Percentiles rank a stretch among this genome's conserved stretches.
phyloP scores from a whole-genome alignment of 2,888 invertebrate species.

The Sminthurinus aureus region DNA sequence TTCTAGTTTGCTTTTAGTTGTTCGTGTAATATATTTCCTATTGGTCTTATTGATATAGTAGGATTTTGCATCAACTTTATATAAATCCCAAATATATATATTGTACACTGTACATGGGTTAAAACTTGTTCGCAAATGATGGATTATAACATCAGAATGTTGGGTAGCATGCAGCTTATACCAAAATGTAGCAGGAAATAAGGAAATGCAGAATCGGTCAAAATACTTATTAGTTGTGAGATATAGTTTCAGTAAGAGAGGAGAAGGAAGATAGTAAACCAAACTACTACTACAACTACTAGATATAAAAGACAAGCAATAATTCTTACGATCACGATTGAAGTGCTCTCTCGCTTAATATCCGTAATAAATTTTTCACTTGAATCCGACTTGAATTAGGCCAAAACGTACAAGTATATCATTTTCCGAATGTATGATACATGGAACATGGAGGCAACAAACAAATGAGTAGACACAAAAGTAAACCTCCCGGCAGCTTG shows the following conservation, averaged over 20 bases:
- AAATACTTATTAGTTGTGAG: no score
- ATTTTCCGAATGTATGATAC: no score
- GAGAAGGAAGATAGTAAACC: no score
- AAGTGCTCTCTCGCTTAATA: not conserved
- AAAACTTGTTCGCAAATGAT: not conserved
- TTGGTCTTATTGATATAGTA: not conserved
- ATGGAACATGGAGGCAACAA: no score
- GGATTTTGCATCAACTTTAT: not conserved
- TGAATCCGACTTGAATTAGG: no score
- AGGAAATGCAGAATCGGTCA: no score
- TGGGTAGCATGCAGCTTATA: not conserved
- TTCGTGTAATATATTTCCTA: not conserved
- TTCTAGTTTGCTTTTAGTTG: not conserved
- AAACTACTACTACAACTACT: no score
- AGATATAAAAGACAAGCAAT: not conserved
- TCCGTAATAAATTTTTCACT: not conserved
- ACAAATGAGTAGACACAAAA: no score
- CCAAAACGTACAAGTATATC: no score
- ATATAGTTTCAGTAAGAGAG: no score
- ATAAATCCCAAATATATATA: not conserved
- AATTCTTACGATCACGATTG: not conserved
- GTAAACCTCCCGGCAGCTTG: no score
- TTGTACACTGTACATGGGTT: not conserved
- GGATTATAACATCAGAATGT: not conserved
- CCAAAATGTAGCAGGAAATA: no score